Evolutionary conservation across 2,888 invertebrate genomes (phyloP), one percentile per base, ranked within the genome.

Genomic region (Chloromyia formosa): DNA sequence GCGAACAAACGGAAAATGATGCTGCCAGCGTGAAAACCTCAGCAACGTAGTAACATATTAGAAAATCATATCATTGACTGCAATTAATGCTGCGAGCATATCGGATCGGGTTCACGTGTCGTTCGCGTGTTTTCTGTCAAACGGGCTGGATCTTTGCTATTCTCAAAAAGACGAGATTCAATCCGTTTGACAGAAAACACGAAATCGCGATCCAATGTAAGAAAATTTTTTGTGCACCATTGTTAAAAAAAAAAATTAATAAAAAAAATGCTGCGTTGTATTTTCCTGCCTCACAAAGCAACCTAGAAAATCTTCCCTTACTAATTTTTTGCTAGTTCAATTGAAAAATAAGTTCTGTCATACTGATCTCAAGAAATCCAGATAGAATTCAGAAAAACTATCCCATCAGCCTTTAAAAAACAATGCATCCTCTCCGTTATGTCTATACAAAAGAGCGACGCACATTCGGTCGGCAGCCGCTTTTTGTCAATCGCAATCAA

Each of bases 381-480:
- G 16, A 45, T 7, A 10, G 12, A 45, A 45, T 10, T 45, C 7
- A 45, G 12, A 45, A 45, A 45, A 53, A 53, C 27, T 4, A 35
- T 2, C 7, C 27, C 7, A 35, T 35, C 27, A 61, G 23, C 61
- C 10, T 61, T 61, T 4, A 7, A 3, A 23, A 73, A 61, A n/a
- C n/a, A 53, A 73, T 73, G 73, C 62, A 73, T 20, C 20, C 49
- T 4, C 12, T 18, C 9, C 73, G 62, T 35, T 73, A 62, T 35
- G 20, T 73, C 27, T 80, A 82, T 61, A 80, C 82, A 0, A 82
- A 81, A 81, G 90, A 89, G 77, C 88, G 94, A 45, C 88, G 87
- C 75, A 88, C 90, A 78, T 94, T 92, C 81, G 94, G 94, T 0
- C 89, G 89, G 78, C 93, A 93, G 82, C 90, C 90, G 75, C 81